Conservation (phyloP, 2,888 invertebrate species). For the Mamestra brassicae region DNA sequence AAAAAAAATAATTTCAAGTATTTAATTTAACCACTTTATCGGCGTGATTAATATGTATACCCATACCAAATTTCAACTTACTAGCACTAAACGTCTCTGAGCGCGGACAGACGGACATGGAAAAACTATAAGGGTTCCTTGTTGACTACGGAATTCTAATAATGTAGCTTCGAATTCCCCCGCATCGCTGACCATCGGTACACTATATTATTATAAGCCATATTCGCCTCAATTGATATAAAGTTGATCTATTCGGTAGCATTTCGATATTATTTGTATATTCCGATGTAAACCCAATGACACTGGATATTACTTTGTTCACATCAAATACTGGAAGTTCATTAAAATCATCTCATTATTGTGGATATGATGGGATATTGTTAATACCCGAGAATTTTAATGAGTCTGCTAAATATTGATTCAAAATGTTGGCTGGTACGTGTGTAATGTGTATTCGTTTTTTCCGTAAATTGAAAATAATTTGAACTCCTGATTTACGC, state of each 20-base stretch:
- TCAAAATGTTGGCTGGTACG: background rate
- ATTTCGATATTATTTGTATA: slow-evolving; percentile 6
- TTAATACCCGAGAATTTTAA: slow-evolving; percentile 9
- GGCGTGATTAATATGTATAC: too few species aligned
- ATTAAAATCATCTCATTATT: slow-evolving; percentile 30
- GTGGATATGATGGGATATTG: background rate
- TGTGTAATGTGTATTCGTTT: background rate
- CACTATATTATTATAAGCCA: background rate
- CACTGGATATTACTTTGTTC: background rate
- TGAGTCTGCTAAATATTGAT: slow-evolving; percentile 6
- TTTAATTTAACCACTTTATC: too few species aligned
- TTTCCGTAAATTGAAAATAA: background rate
- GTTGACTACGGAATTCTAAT: too few species aligned
- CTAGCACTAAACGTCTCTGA: too few species aligned
- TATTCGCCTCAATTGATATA: background rate
- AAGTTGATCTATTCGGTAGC: background rate
- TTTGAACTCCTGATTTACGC: background rate
- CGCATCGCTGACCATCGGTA: too few species aligned
- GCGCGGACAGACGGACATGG: too few species aligned
- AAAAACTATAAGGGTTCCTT: too few species aligned
- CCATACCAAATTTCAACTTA: too few species aligned
- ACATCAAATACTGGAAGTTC: background rate
- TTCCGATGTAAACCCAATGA: background rate
- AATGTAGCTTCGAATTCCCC: too few species aligned
- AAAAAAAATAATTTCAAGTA: too few species aligned